phyloP scores from a whole-genome alignment of 2,797 vertebrate genomes.

The Micrastur ruficollis region DNA sequence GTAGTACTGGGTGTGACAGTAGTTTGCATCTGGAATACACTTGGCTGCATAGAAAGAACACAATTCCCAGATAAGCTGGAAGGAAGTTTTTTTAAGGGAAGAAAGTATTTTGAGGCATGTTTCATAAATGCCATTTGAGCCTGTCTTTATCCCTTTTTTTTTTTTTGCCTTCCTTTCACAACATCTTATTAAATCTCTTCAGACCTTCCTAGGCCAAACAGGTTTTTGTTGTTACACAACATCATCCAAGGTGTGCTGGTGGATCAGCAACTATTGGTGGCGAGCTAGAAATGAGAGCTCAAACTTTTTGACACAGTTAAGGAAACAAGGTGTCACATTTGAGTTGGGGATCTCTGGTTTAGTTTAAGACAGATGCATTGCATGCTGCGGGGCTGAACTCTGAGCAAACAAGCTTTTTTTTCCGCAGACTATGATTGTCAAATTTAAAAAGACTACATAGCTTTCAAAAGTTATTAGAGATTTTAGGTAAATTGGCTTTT shows the following conservation, averaged over 20 bases:
- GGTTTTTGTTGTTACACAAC: background rate
- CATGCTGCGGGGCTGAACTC: background rate
- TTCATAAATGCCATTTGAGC: background rate
- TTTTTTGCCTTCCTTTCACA: background rate
- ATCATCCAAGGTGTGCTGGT: background rate
- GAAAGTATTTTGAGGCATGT: background rate
- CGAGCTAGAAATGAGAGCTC: background rate
- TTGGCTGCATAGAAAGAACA: background rate
- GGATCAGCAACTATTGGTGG: background rate
- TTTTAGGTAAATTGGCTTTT: background rate
- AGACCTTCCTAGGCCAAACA: background rate
- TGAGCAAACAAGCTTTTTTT: accelerated
- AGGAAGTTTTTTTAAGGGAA: background rate
- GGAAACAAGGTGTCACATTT: background rate
- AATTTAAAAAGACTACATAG: background rate
- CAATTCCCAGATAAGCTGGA: background rate
- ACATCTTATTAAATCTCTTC: background rate
- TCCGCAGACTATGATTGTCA: background rate
- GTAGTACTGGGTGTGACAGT: background rate
- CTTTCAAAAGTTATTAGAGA: background rate
- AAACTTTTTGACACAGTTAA: background rate
- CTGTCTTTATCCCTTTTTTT: background rate
- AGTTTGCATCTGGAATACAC: background rate
- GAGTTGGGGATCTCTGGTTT: background rate
- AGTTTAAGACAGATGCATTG: background rate